A percentile compares a stretch with the other conserved stretches of the same genome.
phyloP scores from a whole-genome alignment of 2,113 vertebrate species.

The Stomatorhinus ivindoensis region DNA sequence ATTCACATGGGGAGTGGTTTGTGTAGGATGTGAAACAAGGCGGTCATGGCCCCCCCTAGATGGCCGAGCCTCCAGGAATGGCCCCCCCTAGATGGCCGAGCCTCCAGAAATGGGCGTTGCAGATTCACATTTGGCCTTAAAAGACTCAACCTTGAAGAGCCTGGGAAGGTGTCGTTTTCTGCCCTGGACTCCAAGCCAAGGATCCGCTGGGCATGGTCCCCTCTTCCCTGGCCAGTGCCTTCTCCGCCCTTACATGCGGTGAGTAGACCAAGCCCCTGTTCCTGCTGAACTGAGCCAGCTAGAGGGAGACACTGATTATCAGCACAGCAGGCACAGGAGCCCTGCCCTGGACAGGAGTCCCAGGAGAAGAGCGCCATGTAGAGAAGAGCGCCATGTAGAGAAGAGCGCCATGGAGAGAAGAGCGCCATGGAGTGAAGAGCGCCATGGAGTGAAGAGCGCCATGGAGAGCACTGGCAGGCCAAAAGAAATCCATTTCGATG shows the following conservation, averaged over 20 bases:
- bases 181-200: not conserved
- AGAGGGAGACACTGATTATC: slow-evolving; percentile 56
- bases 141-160: not conserved
- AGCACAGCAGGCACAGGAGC: slow-evolving; percentile 67
- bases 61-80: not conserved
- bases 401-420: too few relatives aligned
- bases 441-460: too few relatives aligned
- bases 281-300: slow-evolving; percentile 48
- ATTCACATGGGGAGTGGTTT: not conserved
- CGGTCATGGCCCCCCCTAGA: not conserved
- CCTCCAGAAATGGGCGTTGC: not conserved
- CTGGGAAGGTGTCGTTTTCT: not conserved
- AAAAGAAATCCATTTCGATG: not conserved
- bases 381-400: too few relatives aligned
- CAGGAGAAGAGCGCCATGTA: too few relatives aligned
- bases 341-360: slow-evolving; percentile 27
- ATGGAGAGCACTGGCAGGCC: not conserved
- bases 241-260: not conserved
- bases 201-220: not conserved
- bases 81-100: not conserved
- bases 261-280: slow-evolving; percentile 18
- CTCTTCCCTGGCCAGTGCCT: not conserved
- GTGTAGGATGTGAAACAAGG: not conserved
- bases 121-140: not conserved
- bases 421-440: too few relatives aligned